Percentiles rank a stretch among this genome's conserved stretches.
phyloP scores from a whole-genome alignment of 2,888 invertebrate species.

The Leptothorax acervorum region DNA sequence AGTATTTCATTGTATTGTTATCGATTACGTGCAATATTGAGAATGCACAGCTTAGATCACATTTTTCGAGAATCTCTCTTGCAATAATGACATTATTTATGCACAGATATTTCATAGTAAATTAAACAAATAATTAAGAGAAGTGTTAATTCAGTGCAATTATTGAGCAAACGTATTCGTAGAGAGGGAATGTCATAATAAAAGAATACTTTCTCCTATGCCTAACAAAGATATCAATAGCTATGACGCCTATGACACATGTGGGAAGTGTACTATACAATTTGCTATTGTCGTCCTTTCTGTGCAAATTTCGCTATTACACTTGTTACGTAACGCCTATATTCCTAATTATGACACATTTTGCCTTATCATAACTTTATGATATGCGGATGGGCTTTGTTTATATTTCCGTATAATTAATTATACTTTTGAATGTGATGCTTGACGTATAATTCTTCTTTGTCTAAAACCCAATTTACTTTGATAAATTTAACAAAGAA shows the following conservation, averaged over 20 bases:
- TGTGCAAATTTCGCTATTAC: not conserved
- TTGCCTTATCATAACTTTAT: constrained; percentile 4
- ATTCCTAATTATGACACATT: not conserved
- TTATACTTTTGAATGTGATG: not conserved
- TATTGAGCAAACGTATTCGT: not conserved
- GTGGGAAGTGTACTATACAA: not conserved
- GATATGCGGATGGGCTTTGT: not conserved
- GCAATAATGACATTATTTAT: not conserved
- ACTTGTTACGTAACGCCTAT: not conserved
- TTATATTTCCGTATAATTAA: not conserved
- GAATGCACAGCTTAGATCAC: not conserved
- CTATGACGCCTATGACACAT: not conserved
- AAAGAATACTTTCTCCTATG: not conserved
- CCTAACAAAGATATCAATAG: not conserved
- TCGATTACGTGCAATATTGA: constrained; percentile 62
- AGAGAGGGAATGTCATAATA: not conserved
- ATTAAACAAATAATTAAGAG: not conserved
- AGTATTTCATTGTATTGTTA: constrained; percentile 64
- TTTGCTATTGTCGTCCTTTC: not conserved
- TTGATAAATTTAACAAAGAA: not conserved
- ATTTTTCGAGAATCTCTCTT: not conserved
- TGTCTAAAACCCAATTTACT: not conserved
- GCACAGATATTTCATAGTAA: not conserved
- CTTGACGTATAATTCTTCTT: not conserved
- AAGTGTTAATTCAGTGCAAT: not conserved